A percentile compares a stretch with the other conserved stretches of the same genome.
Conservation (phyloP, 2,113 vertebrate genomes). For the Oncorhynchus gorbuscha region DNA sequence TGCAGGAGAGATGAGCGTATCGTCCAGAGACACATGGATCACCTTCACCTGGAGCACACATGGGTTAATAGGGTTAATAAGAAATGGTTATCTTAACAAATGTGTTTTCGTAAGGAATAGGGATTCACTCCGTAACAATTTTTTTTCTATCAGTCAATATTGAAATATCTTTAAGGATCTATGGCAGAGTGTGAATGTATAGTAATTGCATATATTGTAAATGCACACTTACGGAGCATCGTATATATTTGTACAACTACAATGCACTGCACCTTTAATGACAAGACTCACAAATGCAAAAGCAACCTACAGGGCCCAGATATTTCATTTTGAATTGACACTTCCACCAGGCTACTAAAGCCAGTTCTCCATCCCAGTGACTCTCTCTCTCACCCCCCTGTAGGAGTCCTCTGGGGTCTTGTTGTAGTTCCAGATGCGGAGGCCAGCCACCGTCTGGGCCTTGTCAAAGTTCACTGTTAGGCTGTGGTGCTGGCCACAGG, state of each 20-base stretch:
- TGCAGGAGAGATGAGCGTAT: conserved; percentile 79
- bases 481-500: conserved; percentile 79
- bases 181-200: not conserved
- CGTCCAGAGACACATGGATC: conserved; percentile 83
- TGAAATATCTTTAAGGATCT: not conserved
- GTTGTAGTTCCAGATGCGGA: conserved; percentile 99
- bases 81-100: not conserved
- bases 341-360: no score
- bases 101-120: not conserved
- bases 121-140: not conserved
- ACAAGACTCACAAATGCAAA: no score
- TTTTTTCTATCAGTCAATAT: not conserved
- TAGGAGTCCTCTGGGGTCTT: conserved; percentile 97
- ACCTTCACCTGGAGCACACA: conserved; percentile 78
- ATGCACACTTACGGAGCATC: no score
- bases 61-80: not conserved
- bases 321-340: no score
- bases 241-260: no score
- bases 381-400: conserved; percentile 84
- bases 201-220: not conserved
- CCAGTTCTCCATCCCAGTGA: no score
- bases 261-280: no score
- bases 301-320: no score
- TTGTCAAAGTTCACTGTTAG: conserved; percentile 80
- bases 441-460: conserved; percentile 82